Evolutionary conservation across 35 echinoderm and acorn worm genomes (phyloP).

Genomic region (Lytechinus variegatus): DNA sequence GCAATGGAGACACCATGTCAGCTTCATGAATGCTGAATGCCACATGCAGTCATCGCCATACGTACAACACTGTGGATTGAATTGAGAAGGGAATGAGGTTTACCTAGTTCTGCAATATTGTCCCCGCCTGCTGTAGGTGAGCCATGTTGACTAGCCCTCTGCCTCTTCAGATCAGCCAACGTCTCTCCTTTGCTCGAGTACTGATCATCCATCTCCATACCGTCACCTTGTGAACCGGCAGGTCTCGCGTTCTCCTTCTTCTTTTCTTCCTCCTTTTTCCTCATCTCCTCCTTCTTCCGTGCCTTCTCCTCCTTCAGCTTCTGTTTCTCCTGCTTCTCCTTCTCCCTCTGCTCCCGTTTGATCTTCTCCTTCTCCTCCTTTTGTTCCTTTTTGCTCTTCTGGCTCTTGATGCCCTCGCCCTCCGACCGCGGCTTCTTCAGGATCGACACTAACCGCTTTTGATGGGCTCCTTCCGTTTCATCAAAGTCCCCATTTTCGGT

Average conservation of each 20-base stretch:
- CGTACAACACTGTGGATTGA: not conserved
- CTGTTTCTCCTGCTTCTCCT: slow-evolving; percentile 12
- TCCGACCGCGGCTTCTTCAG: slow-evolving; percentile 35
- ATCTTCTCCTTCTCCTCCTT: slow-evolving; percentile 44
- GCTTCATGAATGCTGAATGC: not conserved
- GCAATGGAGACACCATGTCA: not conserved
- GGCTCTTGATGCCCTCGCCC: not conserved
- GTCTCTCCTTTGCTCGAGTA: not conserved
- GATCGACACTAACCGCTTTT: slow-evolving; percentile 46
- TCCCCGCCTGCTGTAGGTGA: not conserved
- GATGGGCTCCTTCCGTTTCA: not conserved
- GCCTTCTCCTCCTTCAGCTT: not conserved
- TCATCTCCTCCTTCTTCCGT: not conserved
- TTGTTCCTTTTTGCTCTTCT: slow-evolving; percentile 47
- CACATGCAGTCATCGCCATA: not conserved
- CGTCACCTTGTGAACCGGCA: not conserved
- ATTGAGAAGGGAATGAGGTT: not conserved
- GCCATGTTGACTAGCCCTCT: not conserved
- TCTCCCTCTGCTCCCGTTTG: not conserved
- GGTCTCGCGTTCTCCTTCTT: not conserved
- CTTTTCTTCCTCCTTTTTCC: not conserved
- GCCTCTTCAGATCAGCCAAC: slow-evolving; percentile 24
- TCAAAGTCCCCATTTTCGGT: slow-evolving; percentile 25
- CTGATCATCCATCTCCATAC: not conserved
- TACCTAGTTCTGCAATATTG: slow-evolving; percentile 4